Percentiles rank a stretch among this genome's conserved stretches.
Conservation (phyloP, 1,140 invertebrate genomes). For the Tribolium madens region DNA sequence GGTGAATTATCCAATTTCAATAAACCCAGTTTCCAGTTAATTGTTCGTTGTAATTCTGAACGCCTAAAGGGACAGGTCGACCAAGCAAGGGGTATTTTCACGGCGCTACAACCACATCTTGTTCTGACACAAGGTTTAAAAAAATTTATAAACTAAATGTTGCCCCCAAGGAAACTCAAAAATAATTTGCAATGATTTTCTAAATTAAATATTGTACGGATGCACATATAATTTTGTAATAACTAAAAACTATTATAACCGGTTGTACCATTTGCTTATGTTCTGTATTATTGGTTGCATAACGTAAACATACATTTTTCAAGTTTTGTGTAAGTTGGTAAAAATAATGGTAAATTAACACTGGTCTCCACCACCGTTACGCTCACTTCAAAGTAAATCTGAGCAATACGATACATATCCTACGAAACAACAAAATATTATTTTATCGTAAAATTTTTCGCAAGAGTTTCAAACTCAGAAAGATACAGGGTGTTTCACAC, state of each 20-base stretch:
- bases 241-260: too few species aligned
- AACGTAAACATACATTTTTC: neutral
- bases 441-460: too few species aligned
- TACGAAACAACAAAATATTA: too few species aligned
- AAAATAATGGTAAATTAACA: neutral
- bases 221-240: neutral
- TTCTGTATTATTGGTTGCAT: neutral
- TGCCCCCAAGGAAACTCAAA: slow-evolving; percentile 46
- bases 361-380: too few species aligned
- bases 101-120: slow-evolving; percentile 46
- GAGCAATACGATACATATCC: too few species aligned
- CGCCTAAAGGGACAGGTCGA: slow-evolving; percentile 36
- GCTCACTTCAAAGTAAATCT: too few species aligned
- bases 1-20: slow-evolving; percentile 43
- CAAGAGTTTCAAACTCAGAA: too few species aligned
- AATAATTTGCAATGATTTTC: slow-evolving; percentile 51
- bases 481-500: too few species aligned
- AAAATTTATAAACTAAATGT: slow-evolving; percentile 46
- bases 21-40: slow-evolving; percentile 49
- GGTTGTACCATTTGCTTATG: neutral
- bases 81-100: slow-evolving; percentile 47
- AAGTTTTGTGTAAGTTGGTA: neutral
- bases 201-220: slow-evolving; percentile 24
- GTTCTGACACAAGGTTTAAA: slow-evolving; percentile 50
- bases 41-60: slow-evolving; percentile 47